Evolutionary conservation across 2,888 invertebrate genomes (phyloP).

Genomic region (Acleris laterana): DNA sequence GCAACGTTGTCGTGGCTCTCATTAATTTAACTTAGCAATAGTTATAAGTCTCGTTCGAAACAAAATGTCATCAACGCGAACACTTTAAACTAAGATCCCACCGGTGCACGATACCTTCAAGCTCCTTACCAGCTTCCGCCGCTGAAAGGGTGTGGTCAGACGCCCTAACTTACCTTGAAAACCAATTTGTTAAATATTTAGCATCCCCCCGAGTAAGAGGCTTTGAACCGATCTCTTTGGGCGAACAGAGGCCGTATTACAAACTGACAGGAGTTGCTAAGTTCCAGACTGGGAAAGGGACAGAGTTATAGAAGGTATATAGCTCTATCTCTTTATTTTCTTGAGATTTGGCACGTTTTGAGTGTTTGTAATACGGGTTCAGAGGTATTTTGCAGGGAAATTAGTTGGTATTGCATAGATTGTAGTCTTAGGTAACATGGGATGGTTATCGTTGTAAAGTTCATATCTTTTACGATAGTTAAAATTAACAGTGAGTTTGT

Average conservation of each 20-base stretch:
- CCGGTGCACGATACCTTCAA: slow-evolving; percentile 62
- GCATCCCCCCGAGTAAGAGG: slow-evolving; percentile 55
- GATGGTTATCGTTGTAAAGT: background rate
- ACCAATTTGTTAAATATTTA: slow-evolving; percentile 81
- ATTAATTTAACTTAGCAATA: too few species aligned
- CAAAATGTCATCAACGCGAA: slow-evolving; percentile 40
- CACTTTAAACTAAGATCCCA: slow-evolving; percentile 53
- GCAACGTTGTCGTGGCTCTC: too few species aligned
- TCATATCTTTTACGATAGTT: background rate
- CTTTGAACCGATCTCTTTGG: slow-evolving; percentile 27
- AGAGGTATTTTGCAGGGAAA: slow-evolving; percentile 30
- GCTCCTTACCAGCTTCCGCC: slow-evolving; percentile 76
- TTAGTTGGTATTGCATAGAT: slow-evolving; percentile 15
- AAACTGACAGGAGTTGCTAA: too few species aligned
- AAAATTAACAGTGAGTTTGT: background rate
- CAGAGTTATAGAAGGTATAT: too few species aligned
- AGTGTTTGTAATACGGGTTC: background rate
- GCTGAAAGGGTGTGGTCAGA: slow-evolving; percentile 78
- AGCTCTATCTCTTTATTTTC: too few species aligned
- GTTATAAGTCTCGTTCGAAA: background rate
- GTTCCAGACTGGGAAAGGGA: too few species aligned
- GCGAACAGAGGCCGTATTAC: slow-evolving; percentile 9
- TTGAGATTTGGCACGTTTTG: too few species aligned
- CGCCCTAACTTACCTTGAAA: slow-evolving; percentile 71
- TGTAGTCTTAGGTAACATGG: background rate